A percentile compares a stretch with the other conserved stretches of the same genome.
Conservation (phyloP, 2,113 vertebrate species). For the Anoura caudifer region DNA sequence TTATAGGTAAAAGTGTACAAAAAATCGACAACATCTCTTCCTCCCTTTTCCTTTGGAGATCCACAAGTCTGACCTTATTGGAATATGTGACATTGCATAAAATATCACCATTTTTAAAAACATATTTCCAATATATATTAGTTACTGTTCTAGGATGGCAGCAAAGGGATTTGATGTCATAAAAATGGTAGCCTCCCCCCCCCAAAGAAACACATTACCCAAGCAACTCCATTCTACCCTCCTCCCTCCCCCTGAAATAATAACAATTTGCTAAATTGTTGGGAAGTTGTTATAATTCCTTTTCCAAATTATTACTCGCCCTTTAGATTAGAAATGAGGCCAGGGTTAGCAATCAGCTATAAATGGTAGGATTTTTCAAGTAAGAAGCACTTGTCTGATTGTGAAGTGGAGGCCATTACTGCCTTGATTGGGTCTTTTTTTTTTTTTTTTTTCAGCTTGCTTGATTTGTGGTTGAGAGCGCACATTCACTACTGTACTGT, state of each 20-base stretch:
- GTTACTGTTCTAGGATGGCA: constrained; percentile 27
- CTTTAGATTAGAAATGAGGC: constrained; percentile 91
- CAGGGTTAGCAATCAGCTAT: constrained; percentile 96
- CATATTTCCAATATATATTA: not conserved
- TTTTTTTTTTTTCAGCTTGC: constrained; percentile 85
- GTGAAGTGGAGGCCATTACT: constrained; percentile 98
- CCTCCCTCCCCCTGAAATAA: constrained; percentile 86
- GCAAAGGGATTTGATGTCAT: constrained; percentile 51
- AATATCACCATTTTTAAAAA: not conserved
- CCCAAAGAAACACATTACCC: constrained; percentile 73
- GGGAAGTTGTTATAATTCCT: constrained; percentile 96
- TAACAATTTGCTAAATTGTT: constrained; percentile 93
- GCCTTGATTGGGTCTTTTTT: constrained; percentile 94
- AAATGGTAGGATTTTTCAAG: constrained; percentile 95
- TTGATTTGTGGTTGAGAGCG: constrained; percentile 92
- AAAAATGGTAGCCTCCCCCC: constrained; percentile 64
- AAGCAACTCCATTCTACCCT: constrained; percentile 73
- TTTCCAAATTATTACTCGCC: constrained; percentile 92
- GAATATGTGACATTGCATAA: not conserved
- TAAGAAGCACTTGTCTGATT: constrained; percentile 96
- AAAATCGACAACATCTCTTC: not conserved
- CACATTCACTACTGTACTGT: constrained; percentile 84
- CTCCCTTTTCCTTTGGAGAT: not conserved
- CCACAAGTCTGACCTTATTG: not conserved
- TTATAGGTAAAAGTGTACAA: not conserved